Conservation (phyloP, 2,797 vertebrate species). For the Champsocephalus gunnari region DNA sequence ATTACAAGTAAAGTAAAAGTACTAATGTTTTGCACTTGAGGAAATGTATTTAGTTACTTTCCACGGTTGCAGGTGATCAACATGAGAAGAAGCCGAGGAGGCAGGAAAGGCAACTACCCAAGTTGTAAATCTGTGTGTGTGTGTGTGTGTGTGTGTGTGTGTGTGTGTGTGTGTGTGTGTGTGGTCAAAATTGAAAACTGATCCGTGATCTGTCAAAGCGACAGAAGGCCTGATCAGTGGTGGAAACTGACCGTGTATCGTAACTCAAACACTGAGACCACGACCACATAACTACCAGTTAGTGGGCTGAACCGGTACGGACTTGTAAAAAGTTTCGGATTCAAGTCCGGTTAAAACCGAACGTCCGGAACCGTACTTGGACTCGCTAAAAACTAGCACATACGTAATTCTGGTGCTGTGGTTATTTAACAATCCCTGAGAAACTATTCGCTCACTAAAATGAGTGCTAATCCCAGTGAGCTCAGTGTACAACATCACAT, state of each 20-base stretch:
- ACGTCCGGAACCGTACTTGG: no score
- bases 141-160: slow-evolving; percentile 27
- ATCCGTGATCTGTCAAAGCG: background rate
- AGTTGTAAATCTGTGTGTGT: slow-evolving; percentile 74
- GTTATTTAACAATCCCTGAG: no score
- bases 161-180: slow-evolving; percentile 32
- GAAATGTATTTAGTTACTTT: slow-evolving; percentile 4
- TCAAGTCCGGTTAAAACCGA: no score
- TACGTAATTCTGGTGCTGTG: no score
- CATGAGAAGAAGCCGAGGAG: slow-evolving; percentile 42
- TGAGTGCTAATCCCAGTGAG: no score
- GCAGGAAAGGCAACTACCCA: slow-evolving; percentile 67
- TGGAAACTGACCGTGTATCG: background rate
- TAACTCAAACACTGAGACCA: background rate
- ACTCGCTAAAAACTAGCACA: no score
- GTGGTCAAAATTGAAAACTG: background rate
- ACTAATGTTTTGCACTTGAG: background rate
- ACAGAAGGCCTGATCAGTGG: background rate
- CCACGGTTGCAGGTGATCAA: slow-evolving; percentile 34
- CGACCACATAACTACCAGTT: no score
- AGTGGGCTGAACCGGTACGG: no score
- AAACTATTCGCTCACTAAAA: no score
- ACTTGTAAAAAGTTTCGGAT: no score
- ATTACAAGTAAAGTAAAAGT: background rate
- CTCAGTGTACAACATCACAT: no score